Conservation (phyloP, 1,140 invertebrate species). For the Venturia canescens region DNA sequence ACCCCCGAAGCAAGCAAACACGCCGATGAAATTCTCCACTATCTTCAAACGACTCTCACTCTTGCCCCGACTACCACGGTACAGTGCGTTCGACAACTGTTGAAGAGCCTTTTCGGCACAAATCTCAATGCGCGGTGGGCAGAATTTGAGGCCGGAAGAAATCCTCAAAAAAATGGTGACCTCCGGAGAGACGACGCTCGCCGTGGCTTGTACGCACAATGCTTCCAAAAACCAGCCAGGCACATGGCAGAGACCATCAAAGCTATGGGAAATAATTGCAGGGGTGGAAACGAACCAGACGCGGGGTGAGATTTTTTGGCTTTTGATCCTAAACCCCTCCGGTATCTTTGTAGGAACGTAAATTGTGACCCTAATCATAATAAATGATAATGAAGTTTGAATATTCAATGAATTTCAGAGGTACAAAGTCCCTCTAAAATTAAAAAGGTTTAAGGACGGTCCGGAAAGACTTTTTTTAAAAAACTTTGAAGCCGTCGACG, state of each 20-base stretch:
- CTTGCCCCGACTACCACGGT: slow-evolving; percentile 85
- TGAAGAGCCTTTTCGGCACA: slow-evolving; percentile 90
- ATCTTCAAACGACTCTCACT: slow-evolving; percentile 84
- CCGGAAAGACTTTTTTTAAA: too few relatives aligned
- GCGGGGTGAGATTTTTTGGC: slow-evolving; percentile 58
- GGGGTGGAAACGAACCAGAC: slow-evolving; percentile 67
- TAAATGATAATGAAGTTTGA: too few relatives aligned
- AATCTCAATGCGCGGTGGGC: slow-evolving; percentile 85
- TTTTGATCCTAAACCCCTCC: too few relatives aligned
- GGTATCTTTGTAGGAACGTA: too few relatives aligned
- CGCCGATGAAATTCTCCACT: slow-evolving; percentile 89
- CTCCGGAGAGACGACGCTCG: slow-evolving; percentile 50
- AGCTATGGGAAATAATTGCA: slow-evolving; percentile 69
- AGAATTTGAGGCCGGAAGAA: slow-evolving; percentile 69
- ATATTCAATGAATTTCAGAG: too few relatives aligned
- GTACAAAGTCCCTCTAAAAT: too few relatives aligned
- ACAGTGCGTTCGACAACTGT: slow-evolving; percentile 87
- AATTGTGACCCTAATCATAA: too few relatives aligned
- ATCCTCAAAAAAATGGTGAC: slow-evolving; percentile 50
- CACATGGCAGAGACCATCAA: slow-evolving; percentile 71
- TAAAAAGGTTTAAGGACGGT: too few relatives aligned
- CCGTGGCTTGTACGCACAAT: slow-evolving; percentile 69
- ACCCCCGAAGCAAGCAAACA: slow-evolving; percentile 85
- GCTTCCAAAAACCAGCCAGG: slow-evolving; percentile 67
- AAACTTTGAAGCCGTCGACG: too few relatives aligned